phyloP scores from a whole-genome alignment of 2,797 vertebrate genomes.

The Hafferia zeledoni region DNA sequence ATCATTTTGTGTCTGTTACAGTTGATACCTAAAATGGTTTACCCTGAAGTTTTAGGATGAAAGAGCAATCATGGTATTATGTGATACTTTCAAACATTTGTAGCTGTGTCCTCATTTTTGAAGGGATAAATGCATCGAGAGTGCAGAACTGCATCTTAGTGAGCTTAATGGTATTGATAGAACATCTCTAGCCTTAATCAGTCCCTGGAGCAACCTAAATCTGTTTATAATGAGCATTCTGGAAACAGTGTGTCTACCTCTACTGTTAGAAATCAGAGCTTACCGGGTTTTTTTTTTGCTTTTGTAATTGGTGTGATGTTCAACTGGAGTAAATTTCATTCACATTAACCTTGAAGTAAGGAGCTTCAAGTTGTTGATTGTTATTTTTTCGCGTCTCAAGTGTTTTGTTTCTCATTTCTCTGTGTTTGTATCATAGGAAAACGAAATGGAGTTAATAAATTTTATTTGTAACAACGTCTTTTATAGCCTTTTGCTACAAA shows the following conservation, averaged over 20 bases:
- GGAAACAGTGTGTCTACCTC: neutral
- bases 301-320: constrained; percentile 39
- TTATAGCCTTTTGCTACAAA: neutral
- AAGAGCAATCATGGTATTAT: neutral
- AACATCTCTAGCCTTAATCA: constrained; percentile 30
- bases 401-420: neutral
- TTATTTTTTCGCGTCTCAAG: neutral
- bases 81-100: neutral
- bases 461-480: neutral
- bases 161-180: constrained; percentile 49
- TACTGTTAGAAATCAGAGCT: constrained; percentile 9
- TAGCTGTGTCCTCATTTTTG: neutral
- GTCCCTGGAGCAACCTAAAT: constrained; percentile 56
- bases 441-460: neutral
- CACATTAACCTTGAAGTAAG: constrained; percentile 52
- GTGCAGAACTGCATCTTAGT: neutral
- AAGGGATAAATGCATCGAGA: neutral
- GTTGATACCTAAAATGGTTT: neutral
- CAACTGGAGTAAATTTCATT: constrained; percentile 42
- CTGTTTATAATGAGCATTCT: constrained; percentile 53
- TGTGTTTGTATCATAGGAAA: neutral
- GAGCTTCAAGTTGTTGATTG: neutral
- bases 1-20: neutral
- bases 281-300: neutral
- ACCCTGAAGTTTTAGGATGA: neutral